A percentile compares a stretch with the other conserved stretches of the same genome.
Evolutionary conservation across 53 echinoderm and acorn worm genomes (phyloP).

Genomic region (Holothuria scabra): DNA sequence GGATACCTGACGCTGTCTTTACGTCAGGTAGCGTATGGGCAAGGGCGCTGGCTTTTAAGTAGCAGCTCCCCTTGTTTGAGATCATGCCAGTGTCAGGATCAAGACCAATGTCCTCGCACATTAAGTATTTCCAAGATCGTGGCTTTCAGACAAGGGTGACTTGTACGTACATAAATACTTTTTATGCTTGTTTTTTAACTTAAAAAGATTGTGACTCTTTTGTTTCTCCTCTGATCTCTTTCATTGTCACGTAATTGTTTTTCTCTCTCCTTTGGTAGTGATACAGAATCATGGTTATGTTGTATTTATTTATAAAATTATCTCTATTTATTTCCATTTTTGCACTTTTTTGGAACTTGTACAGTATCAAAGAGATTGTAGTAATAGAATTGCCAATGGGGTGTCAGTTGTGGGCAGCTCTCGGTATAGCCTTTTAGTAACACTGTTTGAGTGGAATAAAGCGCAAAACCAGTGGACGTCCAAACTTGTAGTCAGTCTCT

Average conservation of each 20-base stretch:
- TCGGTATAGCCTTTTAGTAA: slow-evolving; percentile 45
- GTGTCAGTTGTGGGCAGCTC: slow-evolving; percentile 17
- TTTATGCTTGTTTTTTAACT: slow-evolving; percentile 10
- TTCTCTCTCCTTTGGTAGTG: slow-evolving; percentile 19
- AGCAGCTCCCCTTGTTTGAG: no score
- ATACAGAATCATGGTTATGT: slow-evolving; percentile 36
- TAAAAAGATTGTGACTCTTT: not conserved
- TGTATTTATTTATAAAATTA: slow-evolving; percentile 44
- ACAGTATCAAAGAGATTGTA: slow-evolving; percentile 47
- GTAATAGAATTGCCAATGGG: slow-evolving; percentile 22
- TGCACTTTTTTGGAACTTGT: slow-evolving; percentile 47
- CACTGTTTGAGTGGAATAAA: slow-evolving; percentile 37
- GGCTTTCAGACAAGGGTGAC: slow-evolving; percentile 6
- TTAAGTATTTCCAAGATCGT: slow-evolving; percentile 19
- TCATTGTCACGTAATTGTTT: slow-evolving; percentile 3
- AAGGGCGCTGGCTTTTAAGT: no score
- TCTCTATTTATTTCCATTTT: slow-evolving; percentile 43
- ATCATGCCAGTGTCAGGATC: no score
- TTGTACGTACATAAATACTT: not conserved
- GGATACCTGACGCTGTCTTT: no score
- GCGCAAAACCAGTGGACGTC: slow-evolving; percentile 27
- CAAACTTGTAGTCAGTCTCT: no score
- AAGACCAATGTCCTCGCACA: no score
- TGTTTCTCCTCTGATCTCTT: not conserved
- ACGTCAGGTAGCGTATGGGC: no score